Percentiles rank a stretch among this genome's conserved stretches.
Conservation (phyloP, 2,113 vertebrate species). For the Chloroceryle aenea region DNA sequence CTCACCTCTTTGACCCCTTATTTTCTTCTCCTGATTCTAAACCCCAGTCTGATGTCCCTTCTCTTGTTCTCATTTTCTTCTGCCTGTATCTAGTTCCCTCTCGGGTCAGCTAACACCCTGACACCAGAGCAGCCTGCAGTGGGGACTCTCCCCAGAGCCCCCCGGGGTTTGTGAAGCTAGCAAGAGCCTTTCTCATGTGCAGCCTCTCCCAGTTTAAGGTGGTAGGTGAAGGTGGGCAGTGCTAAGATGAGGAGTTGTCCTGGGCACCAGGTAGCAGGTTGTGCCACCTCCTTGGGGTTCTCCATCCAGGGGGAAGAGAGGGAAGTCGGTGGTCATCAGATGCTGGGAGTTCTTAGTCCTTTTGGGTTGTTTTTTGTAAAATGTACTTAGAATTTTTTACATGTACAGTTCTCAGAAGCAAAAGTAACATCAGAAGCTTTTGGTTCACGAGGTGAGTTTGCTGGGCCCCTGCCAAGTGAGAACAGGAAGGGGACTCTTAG, state of each 20-base stretch:
- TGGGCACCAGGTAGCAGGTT: neutral
- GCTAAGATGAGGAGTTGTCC: accelerated
- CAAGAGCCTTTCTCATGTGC: neutral
- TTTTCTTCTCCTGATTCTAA: neutral
- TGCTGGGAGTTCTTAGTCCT: neutral
- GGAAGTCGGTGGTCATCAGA: accelerated
- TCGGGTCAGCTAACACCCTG: neutral
- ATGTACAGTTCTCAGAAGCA: neutral
- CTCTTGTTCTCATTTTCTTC: neutral
- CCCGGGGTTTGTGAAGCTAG: neutral
- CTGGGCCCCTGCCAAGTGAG: neutral
- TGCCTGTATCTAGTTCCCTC: no score
- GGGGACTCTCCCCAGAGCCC: neutral
- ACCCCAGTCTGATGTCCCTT: neutral
- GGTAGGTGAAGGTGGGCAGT: neutral
- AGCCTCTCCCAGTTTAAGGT: accelerated
- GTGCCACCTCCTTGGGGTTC: neutral
- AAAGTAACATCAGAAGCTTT: neutral
- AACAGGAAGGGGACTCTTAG: neutral
- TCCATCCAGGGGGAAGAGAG: neutral
- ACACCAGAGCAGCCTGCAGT: accelerated
- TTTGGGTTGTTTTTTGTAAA: neutral
- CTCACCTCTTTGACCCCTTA: accelerated
- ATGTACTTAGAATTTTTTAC: accelerated
- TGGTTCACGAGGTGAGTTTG: neutral